A percentile compares a stretch with the other conserved stretches of the same genome.
phyloP scores from a whole-genome alignment of 37 sponge, comb jelly and placozoan species.

The Eunapius fragilis region DNA sequence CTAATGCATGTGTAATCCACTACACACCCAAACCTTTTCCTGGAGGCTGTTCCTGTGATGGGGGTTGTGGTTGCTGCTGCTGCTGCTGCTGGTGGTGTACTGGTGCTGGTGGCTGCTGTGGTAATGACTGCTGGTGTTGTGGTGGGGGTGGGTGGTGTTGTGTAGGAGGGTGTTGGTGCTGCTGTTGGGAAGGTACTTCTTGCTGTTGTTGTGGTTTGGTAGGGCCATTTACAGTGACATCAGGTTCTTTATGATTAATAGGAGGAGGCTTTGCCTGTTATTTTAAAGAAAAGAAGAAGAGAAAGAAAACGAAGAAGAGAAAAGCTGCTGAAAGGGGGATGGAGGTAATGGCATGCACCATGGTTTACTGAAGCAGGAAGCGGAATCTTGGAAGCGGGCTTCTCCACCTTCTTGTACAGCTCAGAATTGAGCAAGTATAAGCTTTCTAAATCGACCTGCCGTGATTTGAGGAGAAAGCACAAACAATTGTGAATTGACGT shows the following conservation, averaged over 20 bases:
- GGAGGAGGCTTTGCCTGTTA: neutral
- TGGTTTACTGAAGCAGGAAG: neutral
- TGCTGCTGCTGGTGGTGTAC: neutral
- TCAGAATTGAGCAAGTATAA: constrained; percentile 41
- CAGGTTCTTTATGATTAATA: neutral
- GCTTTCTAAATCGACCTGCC: constrained; percentile 21
- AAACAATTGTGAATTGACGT: neutral
- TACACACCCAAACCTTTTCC: neutral
- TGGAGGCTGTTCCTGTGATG: neutral
- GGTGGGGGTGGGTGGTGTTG: neutral
- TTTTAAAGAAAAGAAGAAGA: neutral
- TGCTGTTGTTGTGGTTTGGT: neutral
- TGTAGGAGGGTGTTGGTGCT: neutral
- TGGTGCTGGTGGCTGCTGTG: neutral
- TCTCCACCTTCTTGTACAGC: constrained; percentile 1
- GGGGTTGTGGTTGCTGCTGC: neutral
- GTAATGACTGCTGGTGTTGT: neutral
- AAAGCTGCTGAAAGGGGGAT: neutral
- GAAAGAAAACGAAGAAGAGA: neutral
- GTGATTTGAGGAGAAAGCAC: neutral
- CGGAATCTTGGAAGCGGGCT: neutral
- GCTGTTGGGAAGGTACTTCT: neutral
- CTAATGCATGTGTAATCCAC: neutral
- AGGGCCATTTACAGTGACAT: neutral
- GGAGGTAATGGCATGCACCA: no score